phyloP scores from a whole-genome alignment of 2,888 invertebrate genomes.

The Odontocolon sp. region DNA sequence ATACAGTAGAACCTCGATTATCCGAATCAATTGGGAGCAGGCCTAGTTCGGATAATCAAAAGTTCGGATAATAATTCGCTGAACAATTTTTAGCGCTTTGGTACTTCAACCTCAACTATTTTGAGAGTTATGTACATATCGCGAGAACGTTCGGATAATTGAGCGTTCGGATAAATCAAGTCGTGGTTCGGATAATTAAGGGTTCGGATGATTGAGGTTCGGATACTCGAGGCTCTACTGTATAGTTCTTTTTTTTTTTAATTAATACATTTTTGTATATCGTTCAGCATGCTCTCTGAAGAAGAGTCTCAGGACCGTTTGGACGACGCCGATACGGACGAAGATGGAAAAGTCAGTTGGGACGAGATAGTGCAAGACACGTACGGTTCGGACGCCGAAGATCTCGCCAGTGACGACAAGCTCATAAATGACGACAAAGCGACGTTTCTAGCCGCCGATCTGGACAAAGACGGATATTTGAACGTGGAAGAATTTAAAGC shows the following conservation, averaged over 20 bases:
- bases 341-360: conserved; percentile 93
- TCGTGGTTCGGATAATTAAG: no score
- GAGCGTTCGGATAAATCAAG: no score
- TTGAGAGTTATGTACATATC: no score
- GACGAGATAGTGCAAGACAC: conserved; percentile 94
- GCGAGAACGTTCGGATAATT: no score
- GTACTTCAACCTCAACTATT: no score
- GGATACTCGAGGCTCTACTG: no score
- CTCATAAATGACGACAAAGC: conserved; percentile 90
- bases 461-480: conserved; percentile 89
- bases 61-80: no score
- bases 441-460: conserved; percentile 94
- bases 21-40: no score
- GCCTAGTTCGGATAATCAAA: no score
- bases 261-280: not conserved
- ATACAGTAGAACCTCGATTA: no score
- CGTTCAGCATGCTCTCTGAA: conserved; percentile 87
- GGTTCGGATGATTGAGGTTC: no score
- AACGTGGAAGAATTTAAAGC: conserved; percentile 90
- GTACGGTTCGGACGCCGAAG: conserved; percentile 89
- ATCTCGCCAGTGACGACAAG: conserved; percentile 81
- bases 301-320: conserved; percentile 94
- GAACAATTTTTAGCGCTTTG: no score
- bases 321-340: conserved; percentile 92
- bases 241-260: not conserved